Base-by-base conservation (phyloP, 2,888 invertebrate genomes). In the Diaprepes abbreviatus region DNA sequence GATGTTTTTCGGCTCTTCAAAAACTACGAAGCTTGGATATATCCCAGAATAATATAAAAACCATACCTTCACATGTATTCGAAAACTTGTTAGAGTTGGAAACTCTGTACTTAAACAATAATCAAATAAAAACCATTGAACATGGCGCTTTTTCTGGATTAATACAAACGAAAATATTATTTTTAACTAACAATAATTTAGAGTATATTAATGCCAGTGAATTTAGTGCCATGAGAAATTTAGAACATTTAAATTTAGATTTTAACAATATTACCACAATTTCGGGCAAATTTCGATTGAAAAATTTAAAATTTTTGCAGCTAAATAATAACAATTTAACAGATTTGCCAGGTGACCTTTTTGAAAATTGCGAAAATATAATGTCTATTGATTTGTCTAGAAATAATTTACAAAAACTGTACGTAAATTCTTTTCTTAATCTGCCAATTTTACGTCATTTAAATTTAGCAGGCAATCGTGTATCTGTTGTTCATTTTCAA, bases 121-220 rank as follows among this genome's bases (percentile, higher is more conserved):
- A 45, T 45, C 4, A 24, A 12, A 45, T 45, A 10, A 45, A 45
- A 12, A 24, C 1, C 24, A 45, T 45, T 55, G 36, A 16, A 12
- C 55, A 55, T 9, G 36, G 12, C 19, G 21, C 55, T 3, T 55
- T 55, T 38, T 7, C 5, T 2, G 55, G 55, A 9, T 36, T 55
- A 21, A 14, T 16, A 6, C 21, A 55, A 10, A 4, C 36, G 10
- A 55, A 10, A n/a, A 19, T 9, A 16, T 55, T 55, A 38, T 3
- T 19, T 14, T 55, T 55, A 19, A 36, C 55, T 10, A 35, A 36
- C 2, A 55, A 55, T 55, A 55, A 55, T 36, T 55, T 55, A 21
- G 21, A 55, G 21, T 7, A 1, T 33, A 21, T 55, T 21, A 16
- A 55, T n/a, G 35, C 36, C 21, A 35, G 6, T 12, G 21, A 35